Conservation (phyloP, 2,888 invertebrate species). For the Chaitophorus viminalis region DNA sequence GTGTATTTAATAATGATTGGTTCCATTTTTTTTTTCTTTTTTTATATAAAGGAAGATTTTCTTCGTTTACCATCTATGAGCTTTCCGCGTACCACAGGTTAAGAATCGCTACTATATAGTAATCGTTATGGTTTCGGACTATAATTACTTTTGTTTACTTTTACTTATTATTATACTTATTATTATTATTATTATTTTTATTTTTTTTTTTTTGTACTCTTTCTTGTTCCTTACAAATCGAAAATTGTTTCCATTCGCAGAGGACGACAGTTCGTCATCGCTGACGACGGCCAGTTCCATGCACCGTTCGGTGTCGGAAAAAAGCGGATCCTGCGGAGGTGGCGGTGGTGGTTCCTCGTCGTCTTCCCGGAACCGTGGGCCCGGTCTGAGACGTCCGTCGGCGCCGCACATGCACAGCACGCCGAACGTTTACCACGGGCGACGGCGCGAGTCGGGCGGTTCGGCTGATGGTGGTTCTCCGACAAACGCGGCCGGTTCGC, state of each 20-base stretch:
- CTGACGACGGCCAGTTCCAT: conserved; percentile 65
- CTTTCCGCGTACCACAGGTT: too few species aligned
- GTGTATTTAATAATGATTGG: too few species aligned
- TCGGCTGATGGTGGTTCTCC: conserved; percentile 64
- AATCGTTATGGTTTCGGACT: too few species aligned
- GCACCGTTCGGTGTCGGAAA: conserved; percentile 70
- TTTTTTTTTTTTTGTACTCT: too few species aligned
- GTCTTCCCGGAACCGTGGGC: conserved; percentile 64
- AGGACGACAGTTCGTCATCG: conserved; percentile 54
- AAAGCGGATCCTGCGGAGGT: conserved; percentile 64
- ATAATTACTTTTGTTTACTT: too few species aligned
- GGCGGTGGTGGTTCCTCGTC: conserved; percentile 26
- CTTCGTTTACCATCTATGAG: too few species aligned
- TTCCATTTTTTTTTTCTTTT: too few species aligned
- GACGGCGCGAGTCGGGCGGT: conserved; percentile 64
- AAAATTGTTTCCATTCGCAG: not conserved
- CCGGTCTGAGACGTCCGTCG: conserved; percentile 64
- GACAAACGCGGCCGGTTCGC: conserved; percentile 68
- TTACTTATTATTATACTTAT: not conserved
- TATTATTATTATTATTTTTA: not conserved
- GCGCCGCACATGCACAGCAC: conserved; percentile 73
- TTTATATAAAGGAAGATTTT: too few species aligned
- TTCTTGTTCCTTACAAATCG: too few species aligned
- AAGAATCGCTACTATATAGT: too few species aligned
- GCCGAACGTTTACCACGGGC: conserved; percentile 69